Evolutionary conservation across 2,888 invertebrate species (phyloP).

Genomic region (Calameuta filiformis): DNA sequence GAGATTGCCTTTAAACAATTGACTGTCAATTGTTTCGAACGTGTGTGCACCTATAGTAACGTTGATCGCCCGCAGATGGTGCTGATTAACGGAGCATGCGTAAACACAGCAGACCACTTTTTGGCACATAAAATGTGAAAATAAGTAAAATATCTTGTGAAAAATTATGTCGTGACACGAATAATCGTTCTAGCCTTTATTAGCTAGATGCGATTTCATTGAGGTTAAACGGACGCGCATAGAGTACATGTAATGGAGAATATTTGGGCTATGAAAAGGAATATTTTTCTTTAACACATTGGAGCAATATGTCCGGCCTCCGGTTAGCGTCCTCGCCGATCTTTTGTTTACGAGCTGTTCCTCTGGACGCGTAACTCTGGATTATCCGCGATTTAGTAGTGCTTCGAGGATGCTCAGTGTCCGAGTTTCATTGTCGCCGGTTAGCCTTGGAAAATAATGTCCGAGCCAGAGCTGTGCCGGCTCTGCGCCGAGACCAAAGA

Average conservation of each 20-base stretch:
- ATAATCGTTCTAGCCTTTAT: slow-evolving; percentile 10
- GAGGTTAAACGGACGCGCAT: background rate
- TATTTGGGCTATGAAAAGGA: background rate
- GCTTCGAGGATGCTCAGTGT: slow-evolving; percentile 1
- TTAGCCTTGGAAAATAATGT: slow-evolving; percentile 40
- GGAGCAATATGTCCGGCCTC: slow-evolving; percentile 52
- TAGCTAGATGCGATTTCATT: background rate
- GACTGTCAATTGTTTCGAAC: background rate
- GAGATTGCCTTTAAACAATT: background rate
- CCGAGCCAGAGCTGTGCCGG: slow-evolving; percentile 61
- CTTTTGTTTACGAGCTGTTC: slow-evolving; percentile 48
- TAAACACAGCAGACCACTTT: slow-evolving; percentile 25
- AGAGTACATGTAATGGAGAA: background rate
- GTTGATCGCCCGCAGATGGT: background rate
- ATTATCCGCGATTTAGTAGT: background rate
- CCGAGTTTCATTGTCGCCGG: background rate
- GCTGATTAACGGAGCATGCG: slow-evolving; percentile 26
- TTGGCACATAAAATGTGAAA: slow-evolving; percentile 25
- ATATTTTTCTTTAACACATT: background rate
- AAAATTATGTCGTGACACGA: slow-evolving; percentile 4
- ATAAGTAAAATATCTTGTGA: slow-evolving; percentile 9
- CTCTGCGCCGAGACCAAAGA: slow-evolving; percentile 65
- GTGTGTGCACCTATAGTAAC: background rate
- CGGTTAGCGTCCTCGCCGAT: slow-evolving; percentile 46
- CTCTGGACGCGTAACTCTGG: background rate